Evolutionary conservation across 2,888 invertebrate species (phyloP).

Genomic region (Tipula unca): DNA sequence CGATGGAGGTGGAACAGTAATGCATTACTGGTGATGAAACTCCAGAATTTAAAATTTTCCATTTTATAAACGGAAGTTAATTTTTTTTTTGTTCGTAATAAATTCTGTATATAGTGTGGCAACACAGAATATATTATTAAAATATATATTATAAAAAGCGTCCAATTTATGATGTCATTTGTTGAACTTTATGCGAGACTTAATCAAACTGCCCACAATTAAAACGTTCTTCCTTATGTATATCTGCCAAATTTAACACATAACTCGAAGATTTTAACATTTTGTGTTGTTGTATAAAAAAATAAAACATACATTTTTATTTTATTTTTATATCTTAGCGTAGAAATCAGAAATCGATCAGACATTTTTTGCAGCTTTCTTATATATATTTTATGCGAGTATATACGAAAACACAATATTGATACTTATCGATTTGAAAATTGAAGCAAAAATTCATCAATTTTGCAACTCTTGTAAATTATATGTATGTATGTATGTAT

Average conservation of each 20-base stretch:
- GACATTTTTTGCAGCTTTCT: background rate
- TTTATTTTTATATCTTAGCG: background rate
- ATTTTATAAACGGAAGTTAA: background rate
- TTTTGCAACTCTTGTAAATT: background rate
- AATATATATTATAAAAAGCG: background rate
- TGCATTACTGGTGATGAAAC: background rate
- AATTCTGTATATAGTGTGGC: background rate
- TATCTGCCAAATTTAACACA: background rate
- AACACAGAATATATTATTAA: background rate
- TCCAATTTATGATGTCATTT: background rate
- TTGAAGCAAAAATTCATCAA: conserved; percentile 8
- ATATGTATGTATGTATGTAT: background rate
- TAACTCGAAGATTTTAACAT: background rate
- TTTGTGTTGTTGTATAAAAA: background rate
- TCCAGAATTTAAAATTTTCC: background rate
- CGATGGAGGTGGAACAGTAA: background rate
- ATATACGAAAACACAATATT: background rate
- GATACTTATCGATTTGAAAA: conserved; percentile 8
- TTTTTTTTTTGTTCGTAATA: too few species aligned
- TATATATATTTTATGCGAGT: background rate
- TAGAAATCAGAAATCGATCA: background rate
- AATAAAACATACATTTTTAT: background rate
- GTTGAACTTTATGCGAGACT: background rate
- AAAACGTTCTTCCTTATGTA: background rate
- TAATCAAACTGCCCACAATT: background rate